Evolutionary conservation across 2,797 vertebrate genomes (phyloP), one percentile per base, ranked within the genome.

Genomic region (Micromesistius poutassou): DNA sequence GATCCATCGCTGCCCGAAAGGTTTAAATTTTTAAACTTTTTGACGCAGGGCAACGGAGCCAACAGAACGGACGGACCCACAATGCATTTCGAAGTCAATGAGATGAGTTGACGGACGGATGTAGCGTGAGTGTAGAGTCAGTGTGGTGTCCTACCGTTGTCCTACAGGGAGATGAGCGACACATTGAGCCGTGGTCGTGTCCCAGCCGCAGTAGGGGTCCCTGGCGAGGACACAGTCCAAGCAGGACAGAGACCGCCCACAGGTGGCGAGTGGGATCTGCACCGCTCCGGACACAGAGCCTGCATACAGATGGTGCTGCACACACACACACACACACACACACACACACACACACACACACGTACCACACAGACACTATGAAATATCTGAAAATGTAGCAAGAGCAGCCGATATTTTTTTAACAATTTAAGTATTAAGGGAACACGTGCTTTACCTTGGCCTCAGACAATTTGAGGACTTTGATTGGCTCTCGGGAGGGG

Each of bases 181-280:
- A 8, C 96, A 95, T n/a, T 72, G 76, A 0, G 40, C 1, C 0
- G 68, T 30, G 1, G 30, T 6, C 1, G 33, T 78, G 81, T 95
- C 84, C 95, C 96, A 95, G 0, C 89, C 94, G 1, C 96, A 95
- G 90, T 94, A 94, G 0, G 95, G 96, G 84, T 96, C 94, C 80
- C 95, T 91, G 38, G 95, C 87, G 72, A 96, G 85, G 78, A 96
- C 77, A 16, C 95, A 96, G 82, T 95, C 95, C 84, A 84, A 25
- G 84, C 96, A 96, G 74, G 83, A 78, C 4, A 1, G 25, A 75
- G 95, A 94, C 16, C 80, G 88, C 35, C 71, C 84, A 80, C 95
- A 96, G 42, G 77, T 83, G 1, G 92, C 90, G 16, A 93, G 81
- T 0, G 94, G 91, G 6, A 96, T 80, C 90, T 96, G 96, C 1